Evolutionary conservation across 2,888 invertebrate species (phyloP).

Genomic region (Ceriagrion tenellum): DNA sequence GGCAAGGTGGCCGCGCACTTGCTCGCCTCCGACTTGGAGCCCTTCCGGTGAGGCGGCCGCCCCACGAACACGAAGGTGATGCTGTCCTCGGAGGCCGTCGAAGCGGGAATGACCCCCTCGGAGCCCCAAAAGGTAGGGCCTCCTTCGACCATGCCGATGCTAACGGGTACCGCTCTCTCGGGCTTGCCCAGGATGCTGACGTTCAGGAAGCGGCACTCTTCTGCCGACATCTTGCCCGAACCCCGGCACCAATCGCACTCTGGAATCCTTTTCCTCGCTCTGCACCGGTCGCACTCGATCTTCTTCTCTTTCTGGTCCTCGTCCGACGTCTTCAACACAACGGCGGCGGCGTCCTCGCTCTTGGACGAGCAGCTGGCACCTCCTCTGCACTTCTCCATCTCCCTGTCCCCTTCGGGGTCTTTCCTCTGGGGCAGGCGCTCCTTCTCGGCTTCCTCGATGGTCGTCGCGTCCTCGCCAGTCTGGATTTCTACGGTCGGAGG

Average conservation of each 20-base stretch:
- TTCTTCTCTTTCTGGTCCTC: neutral
- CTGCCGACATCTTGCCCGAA: neutral
- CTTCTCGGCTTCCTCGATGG: neutral
- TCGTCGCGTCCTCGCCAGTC: neutral
- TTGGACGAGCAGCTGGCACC: neutral
- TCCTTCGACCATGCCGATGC: slow-evolving; percentile 41
- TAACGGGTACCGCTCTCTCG: slow-evolving; percentile 15
- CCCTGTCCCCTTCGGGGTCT: neutral
- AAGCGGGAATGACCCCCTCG: slow-evolving; percentile 45
- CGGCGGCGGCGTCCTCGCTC: neutral
- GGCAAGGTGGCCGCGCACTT: slow-evolving; percentile 25
- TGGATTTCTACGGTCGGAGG: neutral
- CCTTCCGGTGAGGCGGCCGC: slow-evolving; percentile 43
- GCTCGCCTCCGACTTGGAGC: neutral
- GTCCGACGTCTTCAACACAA: neutral
- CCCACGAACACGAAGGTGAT: slow-evolving; percentile 70
- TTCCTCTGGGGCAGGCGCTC: neutral
- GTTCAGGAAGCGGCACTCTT: slow-evolving; percentile 38
- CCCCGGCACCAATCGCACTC: neutral
- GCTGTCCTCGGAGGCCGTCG: slow-evolving; percentile 70
- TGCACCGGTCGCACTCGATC: neutral
- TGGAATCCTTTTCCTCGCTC: neutral
- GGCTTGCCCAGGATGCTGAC: slow-evolving; percentile 35
- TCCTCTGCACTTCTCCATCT: neutral
- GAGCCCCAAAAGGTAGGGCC: slow-evolving; percentile 12